A percentile compares a stretch with the other conserved stretches of the same genome.
phyloP scores from a whole-genome alignment of 2,888 invertebrate species.

The Meganola albula region DNA sequence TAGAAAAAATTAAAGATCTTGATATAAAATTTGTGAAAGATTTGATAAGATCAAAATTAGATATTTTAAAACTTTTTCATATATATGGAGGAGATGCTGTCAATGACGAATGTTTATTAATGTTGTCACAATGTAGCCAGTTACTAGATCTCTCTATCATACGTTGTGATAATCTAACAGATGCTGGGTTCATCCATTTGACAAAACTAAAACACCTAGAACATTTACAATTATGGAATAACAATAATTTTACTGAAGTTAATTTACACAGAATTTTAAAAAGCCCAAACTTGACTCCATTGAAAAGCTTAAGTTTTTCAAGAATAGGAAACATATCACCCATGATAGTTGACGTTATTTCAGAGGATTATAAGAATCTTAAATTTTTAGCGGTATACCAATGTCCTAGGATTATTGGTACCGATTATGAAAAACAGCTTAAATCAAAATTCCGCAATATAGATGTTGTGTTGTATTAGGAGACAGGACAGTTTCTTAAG shows the following conservation, averaged over 20 bases:
- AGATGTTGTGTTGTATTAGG: constrained; percentile 60
- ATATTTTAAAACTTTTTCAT: constrained; percentile 49
- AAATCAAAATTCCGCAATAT: constrained; percentile 65
- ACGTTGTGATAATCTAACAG: constrained; percentile 60
- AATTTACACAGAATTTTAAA: constrained; percentile 47
- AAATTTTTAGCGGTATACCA: constrained; percentile 65
- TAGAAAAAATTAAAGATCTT: constrained; percentile 62
- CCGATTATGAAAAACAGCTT: constrained; percentile 61
- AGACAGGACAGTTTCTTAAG: too few relatives aligned
- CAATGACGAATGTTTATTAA: constrained; percentile 49
- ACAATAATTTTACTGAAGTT: constrained; percentile 51
- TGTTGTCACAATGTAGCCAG: constrained; percentile 50
- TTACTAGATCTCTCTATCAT: constrained; percentile 60
- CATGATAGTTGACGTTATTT: constrained; percentile 56
- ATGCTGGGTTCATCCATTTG: constrained; percentile 48
- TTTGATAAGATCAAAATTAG: constrained; percentile 48
- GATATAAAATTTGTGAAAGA: constrained; percentile 45
- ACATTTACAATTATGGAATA: constrained; percentile 68
- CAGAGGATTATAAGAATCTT: constrained; percentile 58
- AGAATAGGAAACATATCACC: constrained; percentile 59
- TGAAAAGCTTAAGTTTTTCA: constrained; percentile 62
- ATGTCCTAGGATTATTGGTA: constrained; percentile 58
- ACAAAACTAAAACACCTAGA: constrained; percentile 42
- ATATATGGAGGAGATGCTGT: constrained; percentile 58
- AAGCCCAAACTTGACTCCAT: constrained; percentile 41